These are phyloP conservation scores for Drosophila parabipectinata DNA, from an alignment of 1,140 invertebrate genomes.

Conservation along the genomic window DNA sequence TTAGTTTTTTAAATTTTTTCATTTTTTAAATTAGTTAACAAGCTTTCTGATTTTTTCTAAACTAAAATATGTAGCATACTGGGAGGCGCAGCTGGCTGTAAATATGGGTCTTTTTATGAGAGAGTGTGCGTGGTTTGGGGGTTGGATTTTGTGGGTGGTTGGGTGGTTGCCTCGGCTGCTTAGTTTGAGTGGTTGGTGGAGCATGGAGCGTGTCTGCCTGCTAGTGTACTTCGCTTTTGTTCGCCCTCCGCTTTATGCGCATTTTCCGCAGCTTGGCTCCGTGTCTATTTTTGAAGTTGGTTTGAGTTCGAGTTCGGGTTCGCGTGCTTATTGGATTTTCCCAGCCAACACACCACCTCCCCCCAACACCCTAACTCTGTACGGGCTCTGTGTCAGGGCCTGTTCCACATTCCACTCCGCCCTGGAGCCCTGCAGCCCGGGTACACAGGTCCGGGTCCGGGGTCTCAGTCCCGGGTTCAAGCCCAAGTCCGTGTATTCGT, in stretches of 20 bases:
- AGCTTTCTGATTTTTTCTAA: constrained; percentile 3
- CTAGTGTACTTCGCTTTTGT: constrained; percentile 60
- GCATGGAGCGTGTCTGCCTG: constrained; percentile 35
- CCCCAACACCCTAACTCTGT: neutral
- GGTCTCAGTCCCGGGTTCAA: constrained; percentile 12
- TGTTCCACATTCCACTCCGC: constrained; percentile 55
- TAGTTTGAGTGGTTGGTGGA: constrained; percentile 7
- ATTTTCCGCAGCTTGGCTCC: constrained; percentile 69
- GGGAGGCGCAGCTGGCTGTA: constrained; percentile 14
- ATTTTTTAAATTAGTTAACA: neutral
- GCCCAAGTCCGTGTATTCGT: constrained; percentile 34
- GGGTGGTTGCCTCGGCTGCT: neutral
- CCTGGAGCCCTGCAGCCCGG: neutral
- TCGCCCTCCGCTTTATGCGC: constrained; percentile 35
- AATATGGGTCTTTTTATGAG: constrained; percentile 29
- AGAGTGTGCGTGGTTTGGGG: constrained; percentile 4
- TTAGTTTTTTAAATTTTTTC: neutral
- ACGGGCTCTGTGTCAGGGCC: constrained; percentile 42
- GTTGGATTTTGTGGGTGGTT: constrained; percentile 20
- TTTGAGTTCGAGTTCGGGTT: constrained; percentile 55
- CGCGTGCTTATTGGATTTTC: constrained; percentile 74
- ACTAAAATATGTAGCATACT: constrained; percentile 36
- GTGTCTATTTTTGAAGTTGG: constrained; percentile 73
- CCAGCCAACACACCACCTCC: neutral
- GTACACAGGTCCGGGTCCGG: constrained; percentile 5